Evolutionary conservation across 2,113 vertebrate genomes (phyloP).

Genomic region (Gopherus flavomarginatus): DNA sequence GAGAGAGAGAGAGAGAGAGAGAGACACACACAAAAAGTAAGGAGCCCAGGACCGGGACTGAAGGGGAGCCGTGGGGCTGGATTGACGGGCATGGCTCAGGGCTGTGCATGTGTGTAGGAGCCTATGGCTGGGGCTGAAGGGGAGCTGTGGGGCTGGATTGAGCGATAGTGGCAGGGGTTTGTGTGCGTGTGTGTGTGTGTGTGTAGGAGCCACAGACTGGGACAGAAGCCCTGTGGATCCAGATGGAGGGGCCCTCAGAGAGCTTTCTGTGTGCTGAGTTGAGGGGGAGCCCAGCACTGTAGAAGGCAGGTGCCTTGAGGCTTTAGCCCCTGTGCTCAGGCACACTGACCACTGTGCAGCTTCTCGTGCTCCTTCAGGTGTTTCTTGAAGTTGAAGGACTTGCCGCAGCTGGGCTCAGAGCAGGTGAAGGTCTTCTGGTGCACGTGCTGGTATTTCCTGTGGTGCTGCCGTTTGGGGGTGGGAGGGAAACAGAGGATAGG

Average conservation of each 20-base stretch:
- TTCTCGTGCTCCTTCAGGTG: constrained; percentile 87
- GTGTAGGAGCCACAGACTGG: too few species aligned
- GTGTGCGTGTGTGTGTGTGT: background rate
- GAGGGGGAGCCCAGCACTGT: background rate
- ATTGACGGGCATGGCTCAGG: background rate
- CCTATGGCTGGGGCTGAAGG: background rate
- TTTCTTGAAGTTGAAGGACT: constrained; percentile 88
- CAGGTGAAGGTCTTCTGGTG: constrained; percentile 87
- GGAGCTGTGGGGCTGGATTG: background rate
- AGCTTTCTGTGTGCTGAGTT: background rate
- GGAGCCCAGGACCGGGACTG: background rate
- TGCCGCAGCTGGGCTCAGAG: constrained; percentile 77
- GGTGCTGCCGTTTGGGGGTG: constrained; percentile 66
- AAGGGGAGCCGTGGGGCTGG: too few species aligned
- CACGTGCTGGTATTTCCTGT: constrained; percentile 84
- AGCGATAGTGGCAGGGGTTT: background rate
- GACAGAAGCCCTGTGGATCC: too few species aligned
- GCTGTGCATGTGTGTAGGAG: too few species aligned
- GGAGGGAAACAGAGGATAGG: background rate
- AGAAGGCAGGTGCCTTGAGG: background rate
- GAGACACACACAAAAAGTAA: too few species aligned
- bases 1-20: too few species aligned
- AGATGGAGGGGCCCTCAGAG: background rate
- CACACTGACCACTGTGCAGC: constrained; percentile 80
- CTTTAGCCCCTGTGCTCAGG: constrained; percentile 6